These are phyloP conservation scores for Antedon bifida DNA, from an alignment of 35 echinoderm and acorn worm species.

Conservation along the genomic window DNA sequence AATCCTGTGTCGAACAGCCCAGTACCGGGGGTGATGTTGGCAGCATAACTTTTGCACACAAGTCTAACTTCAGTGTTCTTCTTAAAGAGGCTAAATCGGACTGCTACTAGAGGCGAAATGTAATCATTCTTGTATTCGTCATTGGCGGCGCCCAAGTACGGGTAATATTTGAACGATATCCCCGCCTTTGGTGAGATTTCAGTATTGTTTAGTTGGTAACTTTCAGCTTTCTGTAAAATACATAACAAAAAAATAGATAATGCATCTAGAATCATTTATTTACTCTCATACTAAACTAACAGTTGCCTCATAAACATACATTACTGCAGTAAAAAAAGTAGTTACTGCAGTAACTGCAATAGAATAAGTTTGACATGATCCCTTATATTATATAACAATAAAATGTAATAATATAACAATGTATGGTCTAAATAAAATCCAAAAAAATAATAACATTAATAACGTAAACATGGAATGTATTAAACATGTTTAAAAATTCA, in stretches of 20 bases:
- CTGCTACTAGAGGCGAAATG: slow-evolving; percentile 16
- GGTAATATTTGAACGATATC: slow-evolving; percentile 28
- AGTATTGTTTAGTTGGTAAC: background rate
- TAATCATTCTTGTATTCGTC: slow-evolving; percentile 6
- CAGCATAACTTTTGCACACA: slow-evolving; percentile 28
- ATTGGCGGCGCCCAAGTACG: slow-evolving; percentile 17
- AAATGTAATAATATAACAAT: too few relatives aligned
- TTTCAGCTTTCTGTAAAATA: slow-evolving; percentile 27
- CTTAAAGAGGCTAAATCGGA: slow-evolving; percentile 9
- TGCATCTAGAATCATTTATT: too few relatives aligned
- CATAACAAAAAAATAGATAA: background rate
- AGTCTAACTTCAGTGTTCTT: background rate
- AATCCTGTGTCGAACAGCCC: slow-evolving; percentile 38
- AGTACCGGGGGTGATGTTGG: slow-evolving; percentile 24
- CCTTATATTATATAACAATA: too few relatives aligned
- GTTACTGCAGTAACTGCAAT: too few relatives aligned
- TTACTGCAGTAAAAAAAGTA: too few relatives aligned
- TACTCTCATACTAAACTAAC: too few relatives aligned
- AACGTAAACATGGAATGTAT: too few relatives aligned
- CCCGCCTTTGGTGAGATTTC: slow-evolving; percentile 16
- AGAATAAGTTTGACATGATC: too few relatives aligned
- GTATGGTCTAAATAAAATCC: too few relatives aligned
- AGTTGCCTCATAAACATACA: too few relatives aligned
- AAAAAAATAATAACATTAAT: too few relatives aligned
- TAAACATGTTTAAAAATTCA: too few relatives aligned